Base-by-base conservation (phyloP, 2,113 vertebrate species). In the Callipepla squamata region DNA sequence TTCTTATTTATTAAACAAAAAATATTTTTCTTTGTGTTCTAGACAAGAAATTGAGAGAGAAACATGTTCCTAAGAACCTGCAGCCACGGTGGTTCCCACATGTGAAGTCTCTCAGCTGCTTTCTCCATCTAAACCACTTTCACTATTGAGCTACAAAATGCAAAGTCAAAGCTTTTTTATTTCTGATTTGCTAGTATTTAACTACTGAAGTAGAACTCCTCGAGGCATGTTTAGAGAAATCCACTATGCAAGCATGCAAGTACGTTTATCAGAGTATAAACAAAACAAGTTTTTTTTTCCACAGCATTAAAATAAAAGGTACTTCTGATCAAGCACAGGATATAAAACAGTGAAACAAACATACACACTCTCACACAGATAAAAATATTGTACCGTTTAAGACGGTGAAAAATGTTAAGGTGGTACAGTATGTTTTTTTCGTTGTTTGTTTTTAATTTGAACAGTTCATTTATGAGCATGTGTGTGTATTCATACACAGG, bases 141-240 rank as follows among this genome's bases (percentile, higher is more conserved):
- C 32, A 93, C 87, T 85, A 87, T 44, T 38, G 61, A 53, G 48
- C 36, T 87, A 85, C 51, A 83, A 93, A 91, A 93, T 5, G 82
- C 32, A 57, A 76, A 85, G 7, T 47, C 32, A 74, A 23, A 82
- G 53, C 38, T 26, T 78, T 82, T 91, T 89, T 23, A 91, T 59
- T 69, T 55, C 72, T 78, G 70, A 94, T 93, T 87, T 90, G 90
- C 85, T 90, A 83, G 5, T 44, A 88, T 83, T 93, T 88, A 88
- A 91, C 85, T 80, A 88, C 44, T 73, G 83, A 90, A 69, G 53
- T 2, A 58, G 19, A 85, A 83, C 59, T 70, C 42, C 74, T 88
- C 28, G 11, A 77, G 36, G 72, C 82, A 67, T 7, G 50, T 78
- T 93, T 55, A 82, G 45, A 89, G 18, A 3, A 19, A 93, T 74